Evolutionary conservation across 2,797 vertebrate genomes (phyloP), one percentile per base, ranked within the genome.

Genomic region (Atherinosoma microstoma): DNA sequence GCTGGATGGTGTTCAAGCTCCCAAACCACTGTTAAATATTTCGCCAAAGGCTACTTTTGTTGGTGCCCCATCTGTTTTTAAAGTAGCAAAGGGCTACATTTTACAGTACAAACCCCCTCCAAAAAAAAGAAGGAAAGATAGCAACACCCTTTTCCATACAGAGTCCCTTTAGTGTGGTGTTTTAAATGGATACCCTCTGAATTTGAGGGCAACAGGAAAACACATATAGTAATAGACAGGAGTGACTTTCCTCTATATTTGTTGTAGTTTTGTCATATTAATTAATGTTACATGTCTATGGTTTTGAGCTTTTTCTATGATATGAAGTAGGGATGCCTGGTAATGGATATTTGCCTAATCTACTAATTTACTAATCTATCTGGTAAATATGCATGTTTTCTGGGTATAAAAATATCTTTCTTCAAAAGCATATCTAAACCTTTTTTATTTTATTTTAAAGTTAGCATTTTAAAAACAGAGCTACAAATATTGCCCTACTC

Each of bases 11-110:
- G 80, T 61, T 75, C 73, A 73, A 76, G 4, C 64, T 65, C 69
- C 77, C 40, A 69, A 81, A 80, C 82, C 77, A 73, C 78, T 75
- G 67, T 75, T 59, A 86, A 85, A 77, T 84, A 79, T 82, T 78
- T 80, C 70, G 85, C 90, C 79, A 16, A 24, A 79, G 89, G 89
- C 90, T 76, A 60, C 72, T 78, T 45, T 53, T 70, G 36, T 88
- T 81, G 79, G 84, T 84, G 73, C 67, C 80, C 88, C 93, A 92
- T 92, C 91, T 93, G 91, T 87, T 93, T 27, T 92, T 80, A 62
- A 56, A 86, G 83, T 38, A 88, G 76, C 73, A 81, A 58, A 64
- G 67, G 73, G 72, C 92, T 90, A 86, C 89, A 92, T 90, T 92
- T 90, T 87, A 87, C 67, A 82, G 74, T 78, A 70, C 20, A 58